Percentiles rank a stretch among this genome's conserved stretches.
Evolutionary conservation across 2,797 vertebrate species (phyloP).

Genomic region (Loriculus beryllinus): DNA sequence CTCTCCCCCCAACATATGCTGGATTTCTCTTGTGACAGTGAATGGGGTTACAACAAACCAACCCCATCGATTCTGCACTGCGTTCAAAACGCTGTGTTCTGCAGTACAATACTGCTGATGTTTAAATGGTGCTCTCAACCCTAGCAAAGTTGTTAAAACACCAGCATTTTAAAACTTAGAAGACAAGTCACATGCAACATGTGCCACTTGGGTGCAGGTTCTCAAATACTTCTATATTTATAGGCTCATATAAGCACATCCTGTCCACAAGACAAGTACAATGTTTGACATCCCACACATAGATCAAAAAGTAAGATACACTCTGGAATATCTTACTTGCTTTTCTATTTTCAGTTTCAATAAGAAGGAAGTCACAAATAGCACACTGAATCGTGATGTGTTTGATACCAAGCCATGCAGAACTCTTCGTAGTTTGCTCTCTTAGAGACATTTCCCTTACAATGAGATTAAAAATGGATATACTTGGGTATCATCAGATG

Average conservation of each 20-base stretch:
- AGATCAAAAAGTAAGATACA: conserved; percentile 44
- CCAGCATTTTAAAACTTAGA: background rate
- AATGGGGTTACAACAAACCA: background rate
- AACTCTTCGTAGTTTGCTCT: background rate
- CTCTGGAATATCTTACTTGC: conserved; percentile 40
- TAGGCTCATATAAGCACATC: conserved; percentile 40
- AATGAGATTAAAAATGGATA: background rate
- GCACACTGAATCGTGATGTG: conserved; percentile 34
- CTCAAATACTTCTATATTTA: conserved; percentile 11
- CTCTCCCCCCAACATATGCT: background rate
- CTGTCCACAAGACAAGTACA: conserved; percentile 46
- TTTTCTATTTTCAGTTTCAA: conserved; percentile 41
- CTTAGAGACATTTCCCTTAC: conserved; percentile 22
- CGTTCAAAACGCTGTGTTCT: background rate
- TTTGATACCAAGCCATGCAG: conserved; percentile 36
- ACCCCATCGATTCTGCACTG: background rate
- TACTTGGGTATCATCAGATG: background rate
- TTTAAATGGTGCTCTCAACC: background rate
- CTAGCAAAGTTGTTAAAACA: background rate
- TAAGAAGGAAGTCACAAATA: conserved; percentile 51
- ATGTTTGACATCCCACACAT: conserved; percentile 31
- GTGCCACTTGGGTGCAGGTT: conserved; percentile 19
- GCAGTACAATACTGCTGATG: background rate
- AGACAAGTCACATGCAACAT: conserved; percentile 23
- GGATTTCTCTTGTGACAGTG: background rate